A percentile compares a stretch with the other conserved stretches of the same genome.
phyloP scores from a whole-genome alignment of 2,113 vertebrate genomes.

The Oceanodroma tethys region DNA sequence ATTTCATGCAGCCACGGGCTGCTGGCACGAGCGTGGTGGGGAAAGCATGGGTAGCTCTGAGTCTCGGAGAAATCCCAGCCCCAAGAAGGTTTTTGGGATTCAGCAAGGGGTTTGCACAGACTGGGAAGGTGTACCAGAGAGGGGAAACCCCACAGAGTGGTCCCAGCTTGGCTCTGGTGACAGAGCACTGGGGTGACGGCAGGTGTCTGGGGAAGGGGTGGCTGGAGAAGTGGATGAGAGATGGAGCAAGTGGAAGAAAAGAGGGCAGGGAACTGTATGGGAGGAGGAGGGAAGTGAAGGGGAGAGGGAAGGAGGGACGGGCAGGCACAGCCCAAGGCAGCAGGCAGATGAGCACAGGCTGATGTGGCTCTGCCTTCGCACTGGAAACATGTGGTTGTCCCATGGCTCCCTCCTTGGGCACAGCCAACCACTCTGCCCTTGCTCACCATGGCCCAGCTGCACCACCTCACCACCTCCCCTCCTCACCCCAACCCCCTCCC shows the following conservation, averaged over 20 bases:
- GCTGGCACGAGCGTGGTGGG: neutral
- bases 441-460: fast-evolving
- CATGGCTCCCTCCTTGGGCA: neutral
- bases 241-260: neutral
- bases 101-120: neutral
- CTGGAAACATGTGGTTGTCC: fast-evolving
- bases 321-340: neutral
- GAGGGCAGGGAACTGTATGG: neutral
- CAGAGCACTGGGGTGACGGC: too few relatives aligned
- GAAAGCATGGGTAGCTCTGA: neutral
- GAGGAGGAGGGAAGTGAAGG: neutral
- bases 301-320: neutral
- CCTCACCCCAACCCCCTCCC: neutral
- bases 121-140: neutral
- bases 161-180: neutral
- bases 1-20: neutral
- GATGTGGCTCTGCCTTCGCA: neutral
- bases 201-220: neutral
- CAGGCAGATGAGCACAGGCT: neutral
- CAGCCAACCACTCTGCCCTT: neutral
- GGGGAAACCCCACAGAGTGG: fast-evolving
- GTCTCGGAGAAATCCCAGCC: neutral
- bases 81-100: neutral
- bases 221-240: neutral
- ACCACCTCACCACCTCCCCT: neutral